Conservation (phyloP, 2,113 vertebrate species). For the Murina feae region DNA sequence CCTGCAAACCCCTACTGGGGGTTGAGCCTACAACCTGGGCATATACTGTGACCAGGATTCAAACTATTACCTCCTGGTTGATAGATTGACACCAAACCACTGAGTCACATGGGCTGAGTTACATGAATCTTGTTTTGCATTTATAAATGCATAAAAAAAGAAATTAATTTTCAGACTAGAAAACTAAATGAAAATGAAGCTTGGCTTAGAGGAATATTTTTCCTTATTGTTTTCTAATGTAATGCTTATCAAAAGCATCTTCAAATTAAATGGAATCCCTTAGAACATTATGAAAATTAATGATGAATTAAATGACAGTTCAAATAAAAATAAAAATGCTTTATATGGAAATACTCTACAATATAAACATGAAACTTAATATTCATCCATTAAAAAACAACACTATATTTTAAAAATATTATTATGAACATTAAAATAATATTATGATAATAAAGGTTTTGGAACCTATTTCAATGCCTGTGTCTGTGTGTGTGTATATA, state of each 20-base stretch:
- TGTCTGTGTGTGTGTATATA: not conserved
- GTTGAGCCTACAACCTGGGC: too few species aligned
- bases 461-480: not conserved
- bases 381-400: not conserved
- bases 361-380: slow-evolving; percentile 8
- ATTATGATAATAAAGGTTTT: not conserved
- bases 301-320: slow-evolving; percentile 53
- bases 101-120: too few species aligned
- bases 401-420: not conserved
- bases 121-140: not conserved
- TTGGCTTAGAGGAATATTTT: slow-evolving; percentile 44
- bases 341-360: slow-evolving; percentile 29
- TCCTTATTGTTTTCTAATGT: slow-evolving; percentile 29
- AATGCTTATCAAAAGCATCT: slow-evolving; percentile 34
- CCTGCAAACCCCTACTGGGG: too few species aligned
- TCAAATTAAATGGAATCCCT: not conserved
- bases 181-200: slow-evolving; percentile 28
- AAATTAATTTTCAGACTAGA: not conserved
- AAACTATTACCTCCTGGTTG: too few species aligned
- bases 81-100: too few species aligned
- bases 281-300: slow-evolving; percentile 50
- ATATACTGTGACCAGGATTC: too few species aligned
- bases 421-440: not conserved
- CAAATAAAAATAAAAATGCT: slow-evolving; percentile 47
- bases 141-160: not conserved